Base-by-base conservation (phyloP, 2,888 invertebrate species). In the Mythimna albipuncta region DNA sequence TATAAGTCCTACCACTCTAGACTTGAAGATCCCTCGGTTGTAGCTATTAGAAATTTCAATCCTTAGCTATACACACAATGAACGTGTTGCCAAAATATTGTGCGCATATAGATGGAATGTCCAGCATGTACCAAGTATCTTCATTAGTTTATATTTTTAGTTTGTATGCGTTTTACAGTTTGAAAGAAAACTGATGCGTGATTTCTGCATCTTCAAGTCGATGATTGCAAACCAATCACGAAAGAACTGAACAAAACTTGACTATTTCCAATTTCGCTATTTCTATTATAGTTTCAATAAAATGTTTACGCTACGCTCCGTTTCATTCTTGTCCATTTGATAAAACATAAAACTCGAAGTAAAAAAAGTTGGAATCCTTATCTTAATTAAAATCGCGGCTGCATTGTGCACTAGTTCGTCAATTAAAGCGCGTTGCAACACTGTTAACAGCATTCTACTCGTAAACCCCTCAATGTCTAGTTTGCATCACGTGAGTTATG, bases 401-500 rank as follows among this genome's bases (percentile, higher is more conserved):
- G 21, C 68, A 81, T 80, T 75, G 69, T 77, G 81, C 55, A 68
- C 64, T 55, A 68, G n/a, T 21, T 44, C 55, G 50, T 44, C 32
- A 78, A 76, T 81, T 76, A 81, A 21, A 47, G 4, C 61, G 38
- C 21, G 38, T 78, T 79, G 19, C 77, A 47, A 54, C 66, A 67
- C 54, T 59, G 57, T 55, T 64, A 63, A 35, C 67, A 58, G 35
- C 64, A 21, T 50, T 47, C 54, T 38, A 41, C 54, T 78, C 57
- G 57, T 66, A 64, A 72, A 77, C 55, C 52, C 32, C 16, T 80
- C 83, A 72, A 69, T 69, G 82, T 72, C 68, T 77, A 58, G 82
- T 78, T 80, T 82, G 73, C 83, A 47, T 55, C 82, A 80, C 38
- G 65, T 69, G 65, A 21, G 52, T 80, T 82, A 72, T 82, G 73